Evolutionary conservation across 2,888 invertebrate species (phyloP).

Genomic region (Adelognathus sp.): DNA sequence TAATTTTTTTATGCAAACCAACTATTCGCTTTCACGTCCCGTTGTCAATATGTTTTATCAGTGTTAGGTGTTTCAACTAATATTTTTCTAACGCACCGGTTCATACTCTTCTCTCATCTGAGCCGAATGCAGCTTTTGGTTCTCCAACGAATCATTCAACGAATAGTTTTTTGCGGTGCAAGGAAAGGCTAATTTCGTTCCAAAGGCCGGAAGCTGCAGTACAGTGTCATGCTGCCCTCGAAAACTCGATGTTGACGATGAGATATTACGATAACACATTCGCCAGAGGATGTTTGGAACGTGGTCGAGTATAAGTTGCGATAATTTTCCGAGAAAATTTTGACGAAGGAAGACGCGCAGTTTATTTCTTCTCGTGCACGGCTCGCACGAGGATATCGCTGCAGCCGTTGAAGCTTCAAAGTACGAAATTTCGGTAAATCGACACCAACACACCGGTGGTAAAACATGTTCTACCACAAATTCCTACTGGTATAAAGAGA

Average conservation of each 20-base stretch:
- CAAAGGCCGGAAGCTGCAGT: not conserved
- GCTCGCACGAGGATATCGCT: conserved; percentile 14
- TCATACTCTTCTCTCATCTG: too few relatives aligned
- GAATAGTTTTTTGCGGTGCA: not conserved
- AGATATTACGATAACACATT: conserved; percentile 22
- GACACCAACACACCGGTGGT: conserved; percentile 55
- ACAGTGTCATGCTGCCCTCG: conserved; percentile 10
- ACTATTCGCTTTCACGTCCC: too few relatives aligned
- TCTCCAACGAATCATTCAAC: not conserved
- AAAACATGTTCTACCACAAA: conserved; percentile 46
- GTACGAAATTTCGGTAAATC: not conserved
- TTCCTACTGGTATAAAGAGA: conserved; percentile 61
- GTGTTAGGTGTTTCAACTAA: too few relatives aligned
- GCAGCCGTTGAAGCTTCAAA: not conserved
- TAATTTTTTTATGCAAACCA: too few relatives aligned
- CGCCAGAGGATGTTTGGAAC: conserved; percentile 19
- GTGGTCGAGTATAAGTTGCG: conserved; percentile 24
- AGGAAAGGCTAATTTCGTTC: not conserved
- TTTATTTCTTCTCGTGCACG: conserved; percentile 31
- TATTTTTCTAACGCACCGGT: too few relatives aligned
- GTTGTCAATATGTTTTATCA: too few relatives aligned
- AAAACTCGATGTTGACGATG: conserved; percentile 11
- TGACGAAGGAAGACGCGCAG: conserved; percentile 6
- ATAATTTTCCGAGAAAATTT: conserved; percentile 25
- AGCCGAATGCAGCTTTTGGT: too few relatives aligned